These are phyloP conservation scores for Tenebrio molitor DNA, from an alignment of 1,140 invertebrate species.

Conservation along the genomic window DNA sequence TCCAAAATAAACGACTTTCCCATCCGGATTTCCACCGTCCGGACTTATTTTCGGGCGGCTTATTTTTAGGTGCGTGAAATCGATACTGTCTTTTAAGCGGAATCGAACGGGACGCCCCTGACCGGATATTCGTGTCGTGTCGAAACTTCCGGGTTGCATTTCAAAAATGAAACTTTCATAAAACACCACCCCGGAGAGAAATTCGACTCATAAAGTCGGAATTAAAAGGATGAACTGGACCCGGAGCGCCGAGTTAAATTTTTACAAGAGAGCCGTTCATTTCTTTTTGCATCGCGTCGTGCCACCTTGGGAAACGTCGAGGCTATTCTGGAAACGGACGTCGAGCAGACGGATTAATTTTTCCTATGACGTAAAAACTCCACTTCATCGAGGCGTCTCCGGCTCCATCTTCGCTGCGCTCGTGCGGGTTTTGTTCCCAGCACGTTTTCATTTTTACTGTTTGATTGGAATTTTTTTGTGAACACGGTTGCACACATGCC, in stretches of 20 bases:
- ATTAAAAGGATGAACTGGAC: constrained; percentile 3
- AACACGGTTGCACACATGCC: not conserved
- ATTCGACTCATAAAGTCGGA: constrained; percentile 23
- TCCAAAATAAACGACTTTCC: constrained; percentile 15
- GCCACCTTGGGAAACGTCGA: not conserved
- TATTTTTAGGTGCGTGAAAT: constrained; percentile 1
- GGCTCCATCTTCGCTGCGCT: not conserved
- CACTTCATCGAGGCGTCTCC: not conserved
- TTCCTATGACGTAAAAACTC: constrained; percentile 28
- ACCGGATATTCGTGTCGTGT: constrained; percentile 26
- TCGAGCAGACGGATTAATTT: constrained; percentile 37
- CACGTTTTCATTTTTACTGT: not conserved
- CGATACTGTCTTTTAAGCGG: constrained; percentile 1
- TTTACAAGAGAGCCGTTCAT: not conserved
- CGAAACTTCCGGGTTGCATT: constrained; percentile 19
- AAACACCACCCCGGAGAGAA: constrained; percentile 24
- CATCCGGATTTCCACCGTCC: not conserved
- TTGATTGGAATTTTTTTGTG: not conserved
- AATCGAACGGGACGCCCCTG: constrained; percentile 4
- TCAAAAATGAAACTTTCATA: constrained; percentile 35
- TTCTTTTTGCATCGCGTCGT: not conserved
- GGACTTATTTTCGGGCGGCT: not conserved
- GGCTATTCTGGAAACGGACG: constrained; percentile 33
- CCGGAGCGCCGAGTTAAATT: constrained; percentile 2
- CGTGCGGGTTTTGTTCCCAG: not conserved